phyloP scores from a whole-genome alignment of 1,140 invertebrate genomes.

The Berghia stephanieae region DNA sequence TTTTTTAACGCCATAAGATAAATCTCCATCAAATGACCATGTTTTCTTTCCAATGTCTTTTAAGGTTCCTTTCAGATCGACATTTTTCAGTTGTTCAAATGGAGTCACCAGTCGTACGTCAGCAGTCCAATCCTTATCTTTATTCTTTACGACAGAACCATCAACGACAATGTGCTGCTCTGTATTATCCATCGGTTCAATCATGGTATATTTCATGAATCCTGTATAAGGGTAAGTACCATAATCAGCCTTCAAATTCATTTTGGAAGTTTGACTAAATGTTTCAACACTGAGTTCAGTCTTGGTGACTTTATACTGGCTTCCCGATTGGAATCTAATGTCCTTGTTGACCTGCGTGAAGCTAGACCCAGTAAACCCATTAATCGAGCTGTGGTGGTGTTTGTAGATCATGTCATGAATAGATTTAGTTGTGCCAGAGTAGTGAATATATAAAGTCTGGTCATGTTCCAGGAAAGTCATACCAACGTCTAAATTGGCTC shows the following conservation, averaged over 20 bases:
- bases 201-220: not conserved
- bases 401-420: no score
- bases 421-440: no score
- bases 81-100: not conserved
- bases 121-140: not conserved
- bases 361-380: not conserved
- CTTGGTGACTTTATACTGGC: not conserved
- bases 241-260: not conserved
- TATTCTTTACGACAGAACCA: not conserved
- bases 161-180: slow-evolving; percentile 1
- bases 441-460: no score
- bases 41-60: not conserved
- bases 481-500: no score
- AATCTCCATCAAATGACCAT: slow-evolving; percentile 20
- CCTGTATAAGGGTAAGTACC: not conserved
- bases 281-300: not conserved
- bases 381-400: slow-evolving; percentile 6
- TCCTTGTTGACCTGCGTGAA: not conserved
- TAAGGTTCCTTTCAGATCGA: not conserved
- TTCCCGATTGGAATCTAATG: not conserved
- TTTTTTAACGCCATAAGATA: no score
- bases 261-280: not conserved
- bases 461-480: no score
- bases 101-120: slow-evolving; percentile 18
- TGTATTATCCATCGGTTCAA: not conserved